Percentiles rank a stretch among this genome's conserved stretches.
These are phyloP conservation scores for Epinephelus awoara DNA, from an alignment of 2,797 vertebrate genomes.

Conservation along the genomic window DNA sequence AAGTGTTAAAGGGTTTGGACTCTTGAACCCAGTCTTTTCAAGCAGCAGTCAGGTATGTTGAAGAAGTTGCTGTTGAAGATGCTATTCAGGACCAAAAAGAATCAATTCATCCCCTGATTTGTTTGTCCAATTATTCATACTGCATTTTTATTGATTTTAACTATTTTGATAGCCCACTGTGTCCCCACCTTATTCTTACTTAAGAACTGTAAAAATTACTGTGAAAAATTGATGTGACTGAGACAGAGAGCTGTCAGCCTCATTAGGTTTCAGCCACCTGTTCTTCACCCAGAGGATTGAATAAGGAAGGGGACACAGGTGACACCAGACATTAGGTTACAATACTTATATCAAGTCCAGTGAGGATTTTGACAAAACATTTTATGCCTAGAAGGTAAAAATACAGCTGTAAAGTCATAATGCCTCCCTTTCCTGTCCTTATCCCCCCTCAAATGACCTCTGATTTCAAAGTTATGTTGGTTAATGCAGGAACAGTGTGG, in stretches of 20 bases:
- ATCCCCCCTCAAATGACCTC: constrained; percentile 24
- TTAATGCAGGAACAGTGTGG: not conserved
- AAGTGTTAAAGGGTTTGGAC: not conserved
- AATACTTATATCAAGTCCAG: not conserved
- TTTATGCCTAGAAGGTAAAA: not conserved
- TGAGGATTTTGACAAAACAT: not conserved
- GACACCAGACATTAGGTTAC: constrained; percentile 16
- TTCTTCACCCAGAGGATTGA: constrained; percentile 1
- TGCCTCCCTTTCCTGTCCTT: not conserved
- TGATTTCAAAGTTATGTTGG: constrained; percentile 13
- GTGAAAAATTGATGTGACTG: not conserved
- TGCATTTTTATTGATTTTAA: not conserved
- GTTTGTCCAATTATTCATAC: not conserved
- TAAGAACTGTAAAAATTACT: constrained; percentile 1
- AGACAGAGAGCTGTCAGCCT: constrained; percentile 8
- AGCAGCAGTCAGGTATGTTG: not conserved
- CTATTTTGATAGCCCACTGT: no score
- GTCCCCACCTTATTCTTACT: no score
- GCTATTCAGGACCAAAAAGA: not conserved
- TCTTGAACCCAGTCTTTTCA: not conserved
- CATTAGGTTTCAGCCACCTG: constrained; percentile 40
- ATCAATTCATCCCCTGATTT: not conserved
- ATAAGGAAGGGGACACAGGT: not conserved
- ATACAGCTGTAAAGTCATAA: not conserved
- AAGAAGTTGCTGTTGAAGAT: not conserved